Evolutionary conservation across 2,797 vertebrate species (phyloP), one percentile per base, ranked within the genome.

Genomic region (Anabas testudineus): DNA sequence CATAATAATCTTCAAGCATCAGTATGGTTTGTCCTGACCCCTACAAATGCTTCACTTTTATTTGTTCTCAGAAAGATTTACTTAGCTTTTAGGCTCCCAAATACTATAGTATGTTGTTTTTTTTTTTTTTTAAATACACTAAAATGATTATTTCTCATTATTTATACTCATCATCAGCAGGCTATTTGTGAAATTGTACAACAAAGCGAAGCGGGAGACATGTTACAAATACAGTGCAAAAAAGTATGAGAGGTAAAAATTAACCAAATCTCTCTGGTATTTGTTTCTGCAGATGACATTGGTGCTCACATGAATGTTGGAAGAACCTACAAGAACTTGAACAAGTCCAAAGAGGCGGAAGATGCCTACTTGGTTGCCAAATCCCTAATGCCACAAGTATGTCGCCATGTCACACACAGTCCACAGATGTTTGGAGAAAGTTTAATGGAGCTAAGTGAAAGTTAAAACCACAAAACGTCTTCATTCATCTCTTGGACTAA

Each of bases 251-350:
- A 53, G 24, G 10, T 36, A 1, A 56, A 39, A 30, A 22, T n/a
- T 60, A 21, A 36, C 26, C n/a, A n/a, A n/a, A n/a, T n/a, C n/a
- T n/a, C n/a, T n/a, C n/a, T n/a, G n/a, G n/a, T n/a, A n/a, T n/a
- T 24, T 52, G 22, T 76, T 59, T 59, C 47, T 69, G 14, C 90
- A 99, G 98, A 99, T 93, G 98, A 99, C 85, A 99, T 99, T 30
- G 98, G 98, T 32, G 98, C 98, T 49, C 98, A 99, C 81, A 99
- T 99, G 98, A 99, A 99, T 45, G 98, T 99, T 64, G 98, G 98
- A 89, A 95, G 98, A 93, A 99, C 98, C 58, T 99, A 98, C 71
- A 99, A 99, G 94, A 99, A 99, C 86, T 87, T 99, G 78, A 98
- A 99, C 91, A 94, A 87, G 88, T 97, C 97, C 68, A 97, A 91